These are phyloP conservation scores for Fistularia commersonii DNA, from an alignment of 2,797 vertebrate species.

Conservation along the genomic window DNA sequence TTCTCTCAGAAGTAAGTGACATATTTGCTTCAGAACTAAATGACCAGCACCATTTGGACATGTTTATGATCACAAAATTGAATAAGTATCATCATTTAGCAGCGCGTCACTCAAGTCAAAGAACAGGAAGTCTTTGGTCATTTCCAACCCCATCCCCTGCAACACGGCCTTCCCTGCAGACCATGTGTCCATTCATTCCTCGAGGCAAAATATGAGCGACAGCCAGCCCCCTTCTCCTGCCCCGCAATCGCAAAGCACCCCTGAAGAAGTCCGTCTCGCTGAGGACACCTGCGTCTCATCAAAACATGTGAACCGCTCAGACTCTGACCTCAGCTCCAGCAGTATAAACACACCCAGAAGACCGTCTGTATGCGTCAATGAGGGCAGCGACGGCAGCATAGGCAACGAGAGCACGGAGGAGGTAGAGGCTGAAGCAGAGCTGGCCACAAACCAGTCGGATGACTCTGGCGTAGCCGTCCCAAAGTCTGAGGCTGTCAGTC, in stretches of 20 bases:
- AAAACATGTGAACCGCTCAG: slow-evolving; percentile 49
- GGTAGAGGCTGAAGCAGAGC: slow-evolving; percentile 11
- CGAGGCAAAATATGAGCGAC: slow-evolving; percentile 46
- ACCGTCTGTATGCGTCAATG: slow-evolving; percentile 53
- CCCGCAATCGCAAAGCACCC: slow-evolving; percentile 16
- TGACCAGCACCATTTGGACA: too few relatives aligned
- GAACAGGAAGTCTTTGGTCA: slow-evolving; percentile 84
- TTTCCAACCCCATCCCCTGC: slow-evolving; percentile 86
- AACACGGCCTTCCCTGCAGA: slow-evolving; percentile 72
- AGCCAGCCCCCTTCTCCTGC: slow-evolving; percentile 7
- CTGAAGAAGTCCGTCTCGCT: slow-evolving; percentile 21
- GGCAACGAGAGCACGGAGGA: slow-evolving; percentile 26
- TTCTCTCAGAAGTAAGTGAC: too few relatives aligned
- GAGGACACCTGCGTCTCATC: slow-evolving; percentile 26
- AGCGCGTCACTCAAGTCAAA: slow-evolving; percentile 63
- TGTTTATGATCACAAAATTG: too few relatives aligned
- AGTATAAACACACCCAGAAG: slow-evolving; percentile 55
- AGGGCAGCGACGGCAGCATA: slow-evolving; percentile 29
- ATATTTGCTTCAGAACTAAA: too few relatives aligned
- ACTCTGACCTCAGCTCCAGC: slow-evolving; percentile 64
- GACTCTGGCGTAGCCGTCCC: slow-evolving; percentile 39
- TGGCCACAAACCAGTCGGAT: slow-evolving; percentile 24
- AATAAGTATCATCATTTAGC: slow-evolving; percentile 2
- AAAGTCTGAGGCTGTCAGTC: slow-evolving; percentile 29
- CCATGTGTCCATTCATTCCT: slow-evolving; percentile 53